Conservation (phyloP, 2,113 vertebrate species). For the Muscicapa adusta region DNA sequence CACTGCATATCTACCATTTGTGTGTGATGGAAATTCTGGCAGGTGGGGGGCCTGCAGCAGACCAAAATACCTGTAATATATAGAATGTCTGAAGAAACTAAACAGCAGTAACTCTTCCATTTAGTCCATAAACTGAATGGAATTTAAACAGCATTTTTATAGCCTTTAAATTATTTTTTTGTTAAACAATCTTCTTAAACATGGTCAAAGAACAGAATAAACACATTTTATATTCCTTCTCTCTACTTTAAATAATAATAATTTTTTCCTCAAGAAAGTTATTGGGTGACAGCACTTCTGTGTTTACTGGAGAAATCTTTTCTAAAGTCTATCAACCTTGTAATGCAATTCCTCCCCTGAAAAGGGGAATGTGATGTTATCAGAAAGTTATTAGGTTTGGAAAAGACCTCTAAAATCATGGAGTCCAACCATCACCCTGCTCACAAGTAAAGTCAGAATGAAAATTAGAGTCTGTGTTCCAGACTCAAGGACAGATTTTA, state of each 20-base stretch:
- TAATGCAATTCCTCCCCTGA: neutral
- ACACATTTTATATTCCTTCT: neutral
- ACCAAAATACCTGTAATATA: neutral
- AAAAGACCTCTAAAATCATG: neutral
- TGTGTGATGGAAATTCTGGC: neutral
- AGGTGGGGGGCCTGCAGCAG: neutral
- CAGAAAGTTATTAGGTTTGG: neutral
- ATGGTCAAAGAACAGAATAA: neutral
- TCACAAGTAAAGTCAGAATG: neutral
- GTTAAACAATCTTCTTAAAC: neutral
- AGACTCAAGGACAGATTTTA: neutral
- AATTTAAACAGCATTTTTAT: neutral
- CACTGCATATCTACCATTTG: neutral
- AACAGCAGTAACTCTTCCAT: neutral
- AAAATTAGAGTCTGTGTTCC: neutral
- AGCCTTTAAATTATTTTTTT: too few species aligned
- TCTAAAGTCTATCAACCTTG: neutral
- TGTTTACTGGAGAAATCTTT: neutral
- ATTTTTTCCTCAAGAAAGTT: neutral
- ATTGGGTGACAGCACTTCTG: neutral
- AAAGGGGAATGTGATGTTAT: neutral
- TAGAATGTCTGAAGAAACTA: neutral
- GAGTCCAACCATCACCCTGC: neutral
- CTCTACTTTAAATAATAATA: neutral
- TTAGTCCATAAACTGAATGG: neutral